phyloP scores from a whole-genome alignment of 2,113 vertebrate genomes.

The Phrynosoma blainvillii region DNA sequence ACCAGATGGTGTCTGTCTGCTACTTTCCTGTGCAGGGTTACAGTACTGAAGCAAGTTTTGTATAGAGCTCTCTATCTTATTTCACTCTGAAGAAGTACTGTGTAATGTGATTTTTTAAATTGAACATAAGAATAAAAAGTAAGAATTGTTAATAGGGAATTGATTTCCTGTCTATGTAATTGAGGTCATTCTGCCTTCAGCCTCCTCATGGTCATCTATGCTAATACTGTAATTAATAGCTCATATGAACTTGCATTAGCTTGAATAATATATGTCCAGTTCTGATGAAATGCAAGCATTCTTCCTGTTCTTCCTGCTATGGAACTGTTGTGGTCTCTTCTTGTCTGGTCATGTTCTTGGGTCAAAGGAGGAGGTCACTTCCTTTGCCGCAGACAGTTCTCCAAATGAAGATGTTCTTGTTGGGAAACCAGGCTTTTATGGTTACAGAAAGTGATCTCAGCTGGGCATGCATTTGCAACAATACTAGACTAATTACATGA shows the following conservation, averaged over 20 bases:
- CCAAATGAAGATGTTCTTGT: conserved; percentile 11
- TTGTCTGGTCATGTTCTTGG: conserved; percentile 15
- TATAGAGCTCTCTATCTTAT: not conserved
- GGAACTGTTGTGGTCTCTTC: not conserved
- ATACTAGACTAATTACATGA: not conserved
- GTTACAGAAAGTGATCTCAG: not conserved
- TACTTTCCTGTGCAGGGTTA: not conserved
- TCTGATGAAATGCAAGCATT: not conserved
- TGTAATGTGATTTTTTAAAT: not conserved
- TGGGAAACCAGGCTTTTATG: conserved; percentile 2
- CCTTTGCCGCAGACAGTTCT: not conserved
- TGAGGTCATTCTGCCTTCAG: not conserved
- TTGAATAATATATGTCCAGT: not conserved
- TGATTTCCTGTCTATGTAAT: not conserved
- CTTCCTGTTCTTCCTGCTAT: conserved; percentile 5
- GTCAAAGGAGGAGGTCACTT: conserved; percentile 16
- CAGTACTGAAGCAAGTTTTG: not conserved
- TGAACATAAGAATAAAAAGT: not conserved
- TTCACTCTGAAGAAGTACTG: not conserved
- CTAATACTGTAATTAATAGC: not conserved
- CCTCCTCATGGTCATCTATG: not conserved
- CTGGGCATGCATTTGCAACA: not conserved
- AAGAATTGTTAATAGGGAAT: not conserved
- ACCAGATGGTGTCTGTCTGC: not conserved
- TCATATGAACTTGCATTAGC: not conserved